Base-by-base conservation (phyloP, 1,140 invertebrate genomes). In the Drosophila parvula region DNA sequence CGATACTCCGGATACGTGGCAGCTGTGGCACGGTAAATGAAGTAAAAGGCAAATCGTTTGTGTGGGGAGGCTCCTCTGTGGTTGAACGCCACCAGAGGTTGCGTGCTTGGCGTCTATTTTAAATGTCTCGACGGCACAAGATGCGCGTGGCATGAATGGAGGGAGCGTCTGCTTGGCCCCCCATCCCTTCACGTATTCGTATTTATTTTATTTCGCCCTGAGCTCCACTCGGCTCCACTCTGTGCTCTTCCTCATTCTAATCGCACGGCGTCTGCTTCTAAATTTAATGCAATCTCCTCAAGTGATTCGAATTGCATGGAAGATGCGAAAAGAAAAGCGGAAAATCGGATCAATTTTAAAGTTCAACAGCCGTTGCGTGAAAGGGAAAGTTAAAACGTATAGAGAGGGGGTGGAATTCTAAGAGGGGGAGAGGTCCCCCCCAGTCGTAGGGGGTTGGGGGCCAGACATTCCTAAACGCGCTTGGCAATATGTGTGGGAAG, bases 61-160 rank as follows among this genome's bases (percentile, higher is more conserved):
- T 41, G n/a, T 22, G 38, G 10, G 7, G 14, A 27, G 38, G 56
- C 56, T 61, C 38, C 61, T 7, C 61, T 61, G 61, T 43, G 18
- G 36, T 2, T 30, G 38, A 57, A 22, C 3, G 22, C 22, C 22
- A 63, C 55, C 22, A 36, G 55, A 32, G 55, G 43, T 67, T 12
- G 59, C 63, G 59, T 67, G 64, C 16, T 55, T 43, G 40, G 63
- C 34, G 55, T 79, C 76, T 84, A 79, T 83, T 80, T 84, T 80
- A 83, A 84, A 84, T 83, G 81, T 51, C 77, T 51, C 77, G 79
- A 60, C 71, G 22, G 41, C 45, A 36, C 50, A 28, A 57, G 38
- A 47, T 51, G 56, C 61, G 78, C 78, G 74, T 67, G 76, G 65
- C 74, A 81, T 81, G 82, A 85, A 85, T 78, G 79, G 81, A 79